phyloP scores from a whole-genome alignment of 2,113 vertebrate species.

The Charadrius vociferus region DNA sequence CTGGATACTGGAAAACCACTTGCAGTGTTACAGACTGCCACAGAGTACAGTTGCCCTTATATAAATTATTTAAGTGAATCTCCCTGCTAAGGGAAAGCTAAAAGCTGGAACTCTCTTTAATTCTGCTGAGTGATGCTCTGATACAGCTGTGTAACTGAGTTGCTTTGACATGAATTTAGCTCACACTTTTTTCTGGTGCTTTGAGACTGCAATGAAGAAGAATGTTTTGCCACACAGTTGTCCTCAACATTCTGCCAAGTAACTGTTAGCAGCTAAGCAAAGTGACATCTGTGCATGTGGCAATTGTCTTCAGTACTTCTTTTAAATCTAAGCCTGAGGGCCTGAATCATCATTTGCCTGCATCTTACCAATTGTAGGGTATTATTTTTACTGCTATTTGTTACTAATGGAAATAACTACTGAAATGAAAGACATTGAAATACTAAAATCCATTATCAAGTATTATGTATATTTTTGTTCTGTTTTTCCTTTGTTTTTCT shows the following conservation, averaged over 20 bases:
- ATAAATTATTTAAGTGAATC: background rate
- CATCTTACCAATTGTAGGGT: background rate
- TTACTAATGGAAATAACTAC: background rate
- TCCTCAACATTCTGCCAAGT: slow-evolving; percentile 36
- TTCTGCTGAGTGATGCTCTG: background rate
- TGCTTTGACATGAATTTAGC: slow-evolving; percentile 31
- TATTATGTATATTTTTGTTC: background rate
- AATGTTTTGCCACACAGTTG: slow-evolving; percentile 35
- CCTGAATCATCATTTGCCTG: background rate
- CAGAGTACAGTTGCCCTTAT: background rate
- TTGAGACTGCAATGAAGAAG: background rate
- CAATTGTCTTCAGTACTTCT: slow-evolving; percentile 43
- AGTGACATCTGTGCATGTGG: slow-evolving; percentile 61
- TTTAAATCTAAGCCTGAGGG: slow-evolving; percentile 6
- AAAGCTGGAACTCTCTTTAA: background rate
- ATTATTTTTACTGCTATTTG: background rate
- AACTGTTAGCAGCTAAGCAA: slow-evolving; percentile 16
- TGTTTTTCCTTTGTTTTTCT: background rate
- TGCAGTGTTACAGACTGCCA: background rate
- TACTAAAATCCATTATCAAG: background rate
- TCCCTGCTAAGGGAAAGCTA: background rate
- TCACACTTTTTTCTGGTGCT: background rate
- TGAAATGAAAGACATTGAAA: background rate
- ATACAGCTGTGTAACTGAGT: background rate
- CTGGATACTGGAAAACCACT: background rate